Evolutionary conservation across 1,140 invertebrate species (phyloP).

Genomic region (Drusus annulatus): DNA sequence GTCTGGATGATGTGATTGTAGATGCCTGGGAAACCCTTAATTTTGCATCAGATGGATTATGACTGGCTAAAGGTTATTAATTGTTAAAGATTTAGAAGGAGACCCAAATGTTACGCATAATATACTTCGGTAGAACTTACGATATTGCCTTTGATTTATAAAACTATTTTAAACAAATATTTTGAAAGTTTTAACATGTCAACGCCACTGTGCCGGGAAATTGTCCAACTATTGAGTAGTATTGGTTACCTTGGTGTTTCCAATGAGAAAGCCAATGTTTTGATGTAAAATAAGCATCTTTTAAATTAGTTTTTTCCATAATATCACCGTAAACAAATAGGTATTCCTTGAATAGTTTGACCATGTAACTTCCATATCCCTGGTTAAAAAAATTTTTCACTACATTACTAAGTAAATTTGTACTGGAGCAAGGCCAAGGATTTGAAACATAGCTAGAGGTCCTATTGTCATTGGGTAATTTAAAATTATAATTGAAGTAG

Average conservation of each 20-base stretch:
- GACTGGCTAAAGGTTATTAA: no score
- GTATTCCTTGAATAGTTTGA: slow-evolving; percentile 9
- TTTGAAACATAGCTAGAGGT: neutral
- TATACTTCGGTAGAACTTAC: no score
- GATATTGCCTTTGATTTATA: no score
- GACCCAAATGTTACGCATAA: no score
- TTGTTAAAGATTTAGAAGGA: no score
- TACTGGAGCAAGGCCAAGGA: neutral
- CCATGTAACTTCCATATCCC: neutral
- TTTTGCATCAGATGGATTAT: no score
- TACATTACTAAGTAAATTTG: neutral
- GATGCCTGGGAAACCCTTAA: no score
- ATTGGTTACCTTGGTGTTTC: slow-evolving; percentile 11
- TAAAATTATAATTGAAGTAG: neutral
- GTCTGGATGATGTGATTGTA: no score
- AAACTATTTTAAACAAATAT: no score
- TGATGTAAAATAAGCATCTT: neutral
- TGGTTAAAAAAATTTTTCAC: slow-evolving; percentile 3
- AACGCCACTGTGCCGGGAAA: slow-evolving; percentile 31
- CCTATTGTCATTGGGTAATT: neutral
- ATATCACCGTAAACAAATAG: slow-evolving; percentile 6
- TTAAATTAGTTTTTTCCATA: slow-evolving; percentile 5
- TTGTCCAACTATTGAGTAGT: slow-evolving; percentile 33
- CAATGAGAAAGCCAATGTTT: slow-evolving; percentile 27
- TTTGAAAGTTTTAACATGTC: neutral